Evolutionary conservation across 1,140 invertebrate genomes (phyloP).

Genomic region (Trachymyrmex septentrionalis): DNA sequence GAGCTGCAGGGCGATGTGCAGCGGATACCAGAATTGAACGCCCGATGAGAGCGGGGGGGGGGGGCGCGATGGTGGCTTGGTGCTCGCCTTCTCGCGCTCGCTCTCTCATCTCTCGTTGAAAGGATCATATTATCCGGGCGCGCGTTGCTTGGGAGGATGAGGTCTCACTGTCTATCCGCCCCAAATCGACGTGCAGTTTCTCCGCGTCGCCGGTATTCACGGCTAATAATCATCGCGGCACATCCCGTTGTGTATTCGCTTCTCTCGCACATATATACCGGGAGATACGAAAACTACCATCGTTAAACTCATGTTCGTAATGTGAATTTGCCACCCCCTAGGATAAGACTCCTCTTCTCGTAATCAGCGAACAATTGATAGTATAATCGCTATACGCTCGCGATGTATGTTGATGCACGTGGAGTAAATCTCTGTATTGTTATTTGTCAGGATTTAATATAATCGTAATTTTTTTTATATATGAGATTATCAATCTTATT

Average conservation of each 20-base stretch:
- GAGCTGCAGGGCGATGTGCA: conserved; percentile 61
- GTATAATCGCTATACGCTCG: neutral
- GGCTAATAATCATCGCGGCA: conserved; percentile 73
- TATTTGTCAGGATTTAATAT: neutral
- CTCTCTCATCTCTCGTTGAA: conserved; percentile 53
- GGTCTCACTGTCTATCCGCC: conserved; percentile 29
- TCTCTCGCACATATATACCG: conserved; percentile 1
- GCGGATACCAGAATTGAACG: conserved; percentile 23
- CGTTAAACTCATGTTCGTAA: neutral
- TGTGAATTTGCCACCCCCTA: neutral
- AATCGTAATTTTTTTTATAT: neutral
- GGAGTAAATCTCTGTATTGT: neutral
- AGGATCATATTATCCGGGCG: conserved; percentile 71
- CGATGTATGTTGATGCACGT: no score
- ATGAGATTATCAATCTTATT: neutral
- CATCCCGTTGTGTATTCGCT: conserved; percentile 68
- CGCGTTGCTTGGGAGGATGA: conserved; percentile 40
- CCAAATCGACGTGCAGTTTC: conserved; percentile 62
- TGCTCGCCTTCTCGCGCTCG: conserved; percentile 55
- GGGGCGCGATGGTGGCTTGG: conserved; percentile 14
- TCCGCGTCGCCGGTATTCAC: conserved; percentile 64
- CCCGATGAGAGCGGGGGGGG: neutral
- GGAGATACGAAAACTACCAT: conserved; percentile 17
- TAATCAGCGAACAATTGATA: neutral
- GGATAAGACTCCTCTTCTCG: neutral